Base-by-base conservation (phyloP, 2,888 invertebrate species). In the Eulithis prunata region DNA sequence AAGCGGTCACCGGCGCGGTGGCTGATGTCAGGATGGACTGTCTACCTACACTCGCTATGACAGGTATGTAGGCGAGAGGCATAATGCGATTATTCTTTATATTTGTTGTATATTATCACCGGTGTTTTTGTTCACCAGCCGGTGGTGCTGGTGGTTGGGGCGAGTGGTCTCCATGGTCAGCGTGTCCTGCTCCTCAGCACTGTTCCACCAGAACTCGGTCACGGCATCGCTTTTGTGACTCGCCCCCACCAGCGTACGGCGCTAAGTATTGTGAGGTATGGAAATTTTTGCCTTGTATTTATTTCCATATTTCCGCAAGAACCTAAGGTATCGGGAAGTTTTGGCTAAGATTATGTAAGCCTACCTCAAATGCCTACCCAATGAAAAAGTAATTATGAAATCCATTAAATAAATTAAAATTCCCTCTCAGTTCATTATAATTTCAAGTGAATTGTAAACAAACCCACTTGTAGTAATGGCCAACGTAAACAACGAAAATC, bases 201-300 rank as follows among this genome's bases (percentile, higher is more conserved):
- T 93, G 93, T 70, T 90, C 91, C 4, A 90, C 92, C 12, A 83
- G 90, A 59, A 96, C 96, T 13, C 94, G 96, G 69, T 97, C 96
- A 84, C 94, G 98, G 13, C 97, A 97, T 86, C 94, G 98, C 73
- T 96, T 97, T 89, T 98, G 98, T 81, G 97, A 98, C 85, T 96
- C 96, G 0, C 98, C 98, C 0, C 96, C 97, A 0, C 98, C 98
- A 0, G 94, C 96, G 51, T 97, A 97, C 80, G 98, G 98, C 0
- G 97, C 97, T 11, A 96, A 96, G 84, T 98, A 97, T 87, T 98
- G 98, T 81, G 96, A 97, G 95, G 97, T 97, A 90, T 84, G 67
- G 62, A 47, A 57, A 32, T 32, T 32, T 1, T 32, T 32, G 32
- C 32, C 3, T 3, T 6, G 32, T 32, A 4, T 32, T 32, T 32